These are phyloP conservation scores for Dynastes grantii DNA, from an alignment of 2,888 invertebrate species.

Conservation along the genomic window DNA sequence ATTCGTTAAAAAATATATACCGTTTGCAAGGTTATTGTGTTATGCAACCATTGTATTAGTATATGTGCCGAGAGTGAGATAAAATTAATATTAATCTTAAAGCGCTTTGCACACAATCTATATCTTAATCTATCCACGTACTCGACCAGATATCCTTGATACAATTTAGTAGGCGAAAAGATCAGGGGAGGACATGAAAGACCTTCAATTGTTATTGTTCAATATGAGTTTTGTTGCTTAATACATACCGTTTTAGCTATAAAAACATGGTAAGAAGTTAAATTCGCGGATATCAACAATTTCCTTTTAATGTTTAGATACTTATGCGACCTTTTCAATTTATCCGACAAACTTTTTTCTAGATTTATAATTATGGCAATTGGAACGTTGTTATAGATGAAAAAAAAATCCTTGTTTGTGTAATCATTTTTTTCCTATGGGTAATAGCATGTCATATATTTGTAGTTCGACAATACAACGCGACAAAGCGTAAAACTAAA, in stretches of 20 bases:
- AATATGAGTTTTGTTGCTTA: slow-evolving; percentile 1
- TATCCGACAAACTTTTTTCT: not conserved
- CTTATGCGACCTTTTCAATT: slow-evolving; percentile 13
- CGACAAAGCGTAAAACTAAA: slow-evolving; percentile 6
- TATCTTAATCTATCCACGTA: slow-evolving; percentile 4
- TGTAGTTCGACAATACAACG: not conserved
- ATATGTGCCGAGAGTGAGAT: not conserved
- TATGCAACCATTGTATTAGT: slow-evolving; percentile 18
- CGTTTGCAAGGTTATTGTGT: slow-evolving; percentile 43
- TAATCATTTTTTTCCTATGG: slow-evolving; percentile 2
- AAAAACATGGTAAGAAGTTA: too few species aligned
- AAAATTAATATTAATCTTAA: slow-evolving; percentile 24
- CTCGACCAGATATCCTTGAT: slow-evolving; percentile 37
- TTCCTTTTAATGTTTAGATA: slow-evolving; percentile 11
- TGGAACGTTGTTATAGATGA: not conserved
- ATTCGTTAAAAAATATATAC: slow-evolving; percentile 35
- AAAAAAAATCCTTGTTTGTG: not conserved
- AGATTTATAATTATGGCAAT: not conserved
- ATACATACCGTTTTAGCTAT: not conserved
- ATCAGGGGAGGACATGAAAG: slow-evolving; percentile 10
- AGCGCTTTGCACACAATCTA: slow-evolving; percentile 24
- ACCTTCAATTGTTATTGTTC: slow-evolving; percentile 29
- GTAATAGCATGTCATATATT: not conserved
- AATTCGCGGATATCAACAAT: slow-evolving; percentile 1
- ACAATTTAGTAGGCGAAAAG: slow-evolving; percentile 36